Percentiles rank a stretch among this genome's conserved stretches.
Conservation (phyloP, 2,113 vertebrate genomes). For the Spermophilus dauricus region DNA sequence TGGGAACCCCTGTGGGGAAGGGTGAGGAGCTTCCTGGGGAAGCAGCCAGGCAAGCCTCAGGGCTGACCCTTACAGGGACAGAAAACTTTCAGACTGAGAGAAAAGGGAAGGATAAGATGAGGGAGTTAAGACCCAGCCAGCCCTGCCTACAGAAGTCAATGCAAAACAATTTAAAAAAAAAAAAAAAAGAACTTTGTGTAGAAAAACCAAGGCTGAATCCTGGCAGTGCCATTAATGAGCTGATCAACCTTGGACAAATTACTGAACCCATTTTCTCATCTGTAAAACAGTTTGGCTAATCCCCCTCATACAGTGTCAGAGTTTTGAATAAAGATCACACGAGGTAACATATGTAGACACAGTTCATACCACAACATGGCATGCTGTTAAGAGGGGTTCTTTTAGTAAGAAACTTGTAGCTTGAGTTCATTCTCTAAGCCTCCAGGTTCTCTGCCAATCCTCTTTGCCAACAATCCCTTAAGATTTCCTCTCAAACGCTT, state of each 20-base stretch:
- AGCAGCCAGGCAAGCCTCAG: background rate
- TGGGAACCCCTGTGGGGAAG: background rate
- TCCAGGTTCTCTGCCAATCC: conserved; percentile 36
- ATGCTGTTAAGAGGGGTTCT: background rate
- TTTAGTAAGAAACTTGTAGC: conserved; percentile 42
- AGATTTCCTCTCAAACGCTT: conserved; percentile 54
- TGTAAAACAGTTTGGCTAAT: background rate
- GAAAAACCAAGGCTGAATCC: background rate
- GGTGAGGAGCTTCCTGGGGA: background rate
- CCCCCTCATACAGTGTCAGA: background rate
- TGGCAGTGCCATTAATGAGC: background rate
- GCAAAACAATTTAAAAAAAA: background rate
- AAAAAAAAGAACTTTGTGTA: background rate
- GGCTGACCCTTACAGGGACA: background rate
- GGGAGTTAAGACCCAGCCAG: background rate
- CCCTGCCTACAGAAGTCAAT: background rate
- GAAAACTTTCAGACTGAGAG: background rate
- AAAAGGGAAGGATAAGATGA: background rate
- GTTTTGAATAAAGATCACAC: background rate
- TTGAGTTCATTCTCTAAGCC: conserved; percentile 50
- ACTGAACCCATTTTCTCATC: background rate
- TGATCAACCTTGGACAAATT: background rate
- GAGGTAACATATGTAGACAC: background rate
- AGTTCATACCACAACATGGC: background rate
- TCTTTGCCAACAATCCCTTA: conserved; percentile 49